These are phyloP conservation scores for Agapornis canus DNA, from an alignment of 2,797 vertebrate species.

Conservation along the genomic window DNA sequence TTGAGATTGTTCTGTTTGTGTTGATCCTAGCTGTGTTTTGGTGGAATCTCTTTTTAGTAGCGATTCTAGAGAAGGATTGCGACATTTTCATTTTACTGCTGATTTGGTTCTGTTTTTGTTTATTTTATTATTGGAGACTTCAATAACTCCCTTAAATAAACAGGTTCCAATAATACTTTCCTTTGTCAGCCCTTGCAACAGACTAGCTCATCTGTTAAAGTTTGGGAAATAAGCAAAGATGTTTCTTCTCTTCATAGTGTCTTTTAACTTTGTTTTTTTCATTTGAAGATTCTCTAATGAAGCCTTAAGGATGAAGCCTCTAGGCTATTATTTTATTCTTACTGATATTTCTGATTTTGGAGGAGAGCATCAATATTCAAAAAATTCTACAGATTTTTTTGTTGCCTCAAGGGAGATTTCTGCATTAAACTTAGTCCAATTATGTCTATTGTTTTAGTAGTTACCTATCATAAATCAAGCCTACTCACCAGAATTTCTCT, in stretches of 20 bases:
- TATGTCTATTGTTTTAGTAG: conserved; percentile 25
- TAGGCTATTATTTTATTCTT: neutral
- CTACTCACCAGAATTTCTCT: conserved; percentile 11
- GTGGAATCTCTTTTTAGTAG: neutral
- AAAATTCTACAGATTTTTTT: neutral
- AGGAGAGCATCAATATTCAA: neutral
- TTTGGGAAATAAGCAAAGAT: neutral
- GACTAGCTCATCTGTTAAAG: neutral
- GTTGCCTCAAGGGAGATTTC: neutral
- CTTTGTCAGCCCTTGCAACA: neutral
- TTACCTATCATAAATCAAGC: conserved; percentile 44
- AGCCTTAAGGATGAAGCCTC: neutral
- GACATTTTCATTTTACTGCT: neutral
- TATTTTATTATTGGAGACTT: neutral
- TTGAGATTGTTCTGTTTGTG: neutral
- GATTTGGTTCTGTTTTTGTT: neutral
- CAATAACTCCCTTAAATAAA: neutral
- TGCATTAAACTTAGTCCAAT: conserved; percentile 9
- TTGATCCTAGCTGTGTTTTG: neutral
- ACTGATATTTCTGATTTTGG: conserved; percentile 4
- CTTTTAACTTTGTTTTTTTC: neutral
- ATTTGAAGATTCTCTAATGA: neutral
- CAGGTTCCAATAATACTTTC: neutral
- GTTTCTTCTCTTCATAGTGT: neutral
- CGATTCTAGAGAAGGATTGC: neutral